Evolutionary conservation across 2,888 invertebrate species (phyloP).

Genomic region (Pseudococcus viburni): DNA sequence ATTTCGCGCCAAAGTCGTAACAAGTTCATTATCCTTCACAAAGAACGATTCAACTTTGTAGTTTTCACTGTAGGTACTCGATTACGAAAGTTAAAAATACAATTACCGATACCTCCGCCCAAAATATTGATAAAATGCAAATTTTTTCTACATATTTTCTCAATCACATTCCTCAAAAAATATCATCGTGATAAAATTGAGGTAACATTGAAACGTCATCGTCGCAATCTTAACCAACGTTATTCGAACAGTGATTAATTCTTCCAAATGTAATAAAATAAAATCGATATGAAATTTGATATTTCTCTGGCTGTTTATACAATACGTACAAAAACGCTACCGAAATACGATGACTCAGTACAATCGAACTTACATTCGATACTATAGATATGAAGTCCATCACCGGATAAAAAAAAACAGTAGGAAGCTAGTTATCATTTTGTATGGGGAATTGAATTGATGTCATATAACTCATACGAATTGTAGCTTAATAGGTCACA

Average conservation of each 20-base stretch:
- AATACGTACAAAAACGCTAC: background rate
- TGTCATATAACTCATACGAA: background rate
- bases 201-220: too few relatives aligned
- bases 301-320: background rate
- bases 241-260: background rate
- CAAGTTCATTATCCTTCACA: conserved; percentile 2
- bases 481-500: conserved; percentile 41
- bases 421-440: background rate
- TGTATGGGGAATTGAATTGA: background rate
- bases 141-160: too few relatives aligned
- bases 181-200: too few relatives aligned
- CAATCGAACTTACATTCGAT: background rate
- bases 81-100: too few relatives aligned
- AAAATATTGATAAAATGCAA: too few relatives aligned
- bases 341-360: background rate
- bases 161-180: too few relatives aligned
- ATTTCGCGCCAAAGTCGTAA: background rate
- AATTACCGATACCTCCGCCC: too few relatives aligned
- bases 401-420: background rate
- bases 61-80: background rate
- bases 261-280: background rate
- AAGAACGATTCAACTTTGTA: background rate
- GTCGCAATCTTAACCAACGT: too few relatives aligned
- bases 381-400: background rate
- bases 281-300: background rate